Base-by-base conservation (phyloP, 2,113 vertebrate species). In the Rhinolophus sinicus region DNA sequence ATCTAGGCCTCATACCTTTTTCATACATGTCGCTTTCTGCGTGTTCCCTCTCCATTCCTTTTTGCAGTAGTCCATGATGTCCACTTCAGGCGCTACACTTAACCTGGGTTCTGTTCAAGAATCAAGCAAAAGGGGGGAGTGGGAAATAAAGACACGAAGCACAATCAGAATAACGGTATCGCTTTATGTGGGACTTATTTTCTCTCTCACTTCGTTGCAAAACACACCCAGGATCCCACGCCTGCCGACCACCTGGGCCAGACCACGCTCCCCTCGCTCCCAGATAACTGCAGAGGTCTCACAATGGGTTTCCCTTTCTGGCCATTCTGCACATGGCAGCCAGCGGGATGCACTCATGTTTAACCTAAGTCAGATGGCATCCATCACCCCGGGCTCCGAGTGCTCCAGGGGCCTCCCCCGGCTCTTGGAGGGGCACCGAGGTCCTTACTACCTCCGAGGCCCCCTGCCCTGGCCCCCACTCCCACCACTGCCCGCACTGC, bases 41-140 rank as follows among this genome's bases (percentile, higher is more conserved):
- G 99, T 99, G 78, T 99, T 99, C 97, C 99, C 99, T 97, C 98
- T 99, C 99, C 99, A 99, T 97, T 99, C 99, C 80, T 98, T 99
- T 96, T 99, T 98, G 94, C 99, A 99, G 95, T 99, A 99, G 28
- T 98, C 98, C 98, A 99, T 98, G 84, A 99, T 98, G 35, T 99
- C 99, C 98, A 99, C 97, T 88, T 99, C 99, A 6, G 99, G 99
- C 44, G 98, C 98, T 97, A 99, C 96, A 86, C 99, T 99, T 62
- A 98, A 96, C 98, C 98, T 98, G 96, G 87, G 78, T 93, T 98
- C 98, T 99, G 98, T 76, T 92, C 97, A 92, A 97, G 22, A 98
- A 94, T 38, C 16, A 78, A 94, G 77, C 86, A 35, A 73, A 60
- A 5, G 14, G 4, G 5, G 60, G 8, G 52, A 81, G 75, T 50